phyloP scores from a whole-genome alignment of 2,888 invertebrate species.

The Tricholauxania praeusta region DNA sequence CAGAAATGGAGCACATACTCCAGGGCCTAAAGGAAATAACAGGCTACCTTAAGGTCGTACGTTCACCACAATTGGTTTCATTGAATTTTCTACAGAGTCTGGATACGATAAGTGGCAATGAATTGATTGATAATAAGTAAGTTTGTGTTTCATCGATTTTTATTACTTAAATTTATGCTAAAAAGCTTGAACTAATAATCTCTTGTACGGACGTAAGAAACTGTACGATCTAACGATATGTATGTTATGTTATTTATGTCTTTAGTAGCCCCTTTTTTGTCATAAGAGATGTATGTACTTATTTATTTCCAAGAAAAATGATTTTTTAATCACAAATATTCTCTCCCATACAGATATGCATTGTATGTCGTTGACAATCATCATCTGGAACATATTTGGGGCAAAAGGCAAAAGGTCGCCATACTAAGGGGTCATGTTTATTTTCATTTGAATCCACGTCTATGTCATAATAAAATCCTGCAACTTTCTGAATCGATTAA shows the following conservation, averaged over 20 bases:
- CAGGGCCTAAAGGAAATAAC: conserved; percentile 74
- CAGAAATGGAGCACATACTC: conserved; percentile 73
- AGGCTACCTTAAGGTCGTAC: conserved; percentile 75
- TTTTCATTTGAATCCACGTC: conserved; percentile 80
- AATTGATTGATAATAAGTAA: conserved; percentile 57
- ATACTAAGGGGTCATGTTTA: conserved; percentile 73
- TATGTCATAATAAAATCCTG: conserved; percentile 75
- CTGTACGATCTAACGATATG: too few species aligned
- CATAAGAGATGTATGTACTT: neutral
- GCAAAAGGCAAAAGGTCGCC: conserved; percentile 67
- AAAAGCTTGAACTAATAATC: too few species aligned
- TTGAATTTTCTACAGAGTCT: conserved; percentile 77
- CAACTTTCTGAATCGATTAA: conserved; percentile 67
- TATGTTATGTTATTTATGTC: too few species aligned
- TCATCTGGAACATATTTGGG: conserved; percentile 75
- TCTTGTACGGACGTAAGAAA: too few species aligned
- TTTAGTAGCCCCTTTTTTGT: neutral
- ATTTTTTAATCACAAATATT: too few species aligned
- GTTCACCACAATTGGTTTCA: conserved; percentile 73
- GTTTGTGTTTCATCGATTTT: conserved; percentile 25
- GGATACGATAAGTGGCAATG: conserved; percentile 73
- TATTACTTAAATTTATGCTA: too few species aligned
- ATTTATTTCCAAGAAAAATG: neutral
- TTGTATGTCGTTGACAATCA: conserved; percentile 76
- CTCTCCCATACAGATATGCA: conserved; percentile 64